Evolutionary conservation across 2,113 vertebrate species (phyloP).

Genomic region (Xiphophorus hellerii): DNA sequence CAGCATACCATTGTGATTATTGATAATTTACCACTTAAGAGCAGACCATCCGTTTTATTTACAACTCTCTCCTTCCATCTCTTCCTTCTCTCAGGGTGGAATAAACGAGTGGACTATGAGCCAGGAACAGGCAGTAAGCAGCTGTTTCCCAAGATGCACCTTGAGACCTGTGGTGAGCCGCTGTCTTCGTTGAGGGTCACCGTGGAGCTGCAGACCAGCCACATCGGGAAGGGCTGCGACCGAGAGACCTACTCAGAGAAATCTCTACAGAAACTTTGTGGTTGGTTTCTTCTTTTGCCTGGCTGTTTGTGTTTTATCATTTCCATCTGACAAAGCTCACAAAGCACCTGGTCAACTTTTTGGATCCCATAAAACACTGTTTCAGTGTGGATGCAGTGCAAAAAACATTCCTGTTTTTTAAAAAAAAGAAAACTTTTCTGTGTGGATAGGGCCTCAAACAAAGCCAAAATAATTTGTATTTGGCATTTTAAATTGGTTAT

Average conservation of each 20-base stretch:
- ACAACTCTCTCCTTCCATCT: constrained; percentile 4
- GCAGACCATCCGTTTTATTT: background rate
- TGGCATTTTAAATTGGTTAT: no score
- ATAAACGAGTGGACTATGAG: constrained; percentile 90
- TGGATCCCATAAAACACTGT: no score
- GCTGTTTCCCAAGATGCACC: constrained; percentile 90
- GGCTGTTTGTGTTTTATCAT: no score
- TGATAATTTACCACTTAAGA: background rate
- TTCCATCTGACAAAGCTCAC: background rate
- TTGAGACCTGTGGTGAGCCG: constrained; percentile 92
- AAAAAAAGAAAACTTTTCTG: no score
- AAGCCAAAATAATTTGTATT: no score
- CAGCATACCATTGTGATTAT: background rate
- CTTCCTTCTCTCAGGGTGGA: constrained; percentile 84
- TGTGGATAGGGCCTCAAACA: no score
- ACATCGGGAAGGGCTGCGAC: constrained; percentile 93
- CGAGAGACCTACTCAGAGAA: constrained; percentile 94
- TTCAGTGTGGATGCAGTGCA: no score
- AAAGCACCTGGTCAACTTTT: background rate
- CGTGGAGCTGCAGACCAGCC: constrained; percentile 90
- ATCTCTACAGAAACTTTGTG: constrained; percentile 93
- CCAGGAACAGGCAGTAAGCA: constrained; percentile 90
- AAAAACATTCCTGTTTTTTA: no score
- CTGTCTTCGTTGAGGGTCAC: constrained; percentile 89
- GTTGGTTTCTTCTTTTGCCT: constrained; percentile 73